A percentile compares a stretch with the other conserved stretches of the same genome.
Evolutionary conservation across 2,888 invertebrate species (phyloP).

Genomic region (Lydus trimaculatus): DNA sequence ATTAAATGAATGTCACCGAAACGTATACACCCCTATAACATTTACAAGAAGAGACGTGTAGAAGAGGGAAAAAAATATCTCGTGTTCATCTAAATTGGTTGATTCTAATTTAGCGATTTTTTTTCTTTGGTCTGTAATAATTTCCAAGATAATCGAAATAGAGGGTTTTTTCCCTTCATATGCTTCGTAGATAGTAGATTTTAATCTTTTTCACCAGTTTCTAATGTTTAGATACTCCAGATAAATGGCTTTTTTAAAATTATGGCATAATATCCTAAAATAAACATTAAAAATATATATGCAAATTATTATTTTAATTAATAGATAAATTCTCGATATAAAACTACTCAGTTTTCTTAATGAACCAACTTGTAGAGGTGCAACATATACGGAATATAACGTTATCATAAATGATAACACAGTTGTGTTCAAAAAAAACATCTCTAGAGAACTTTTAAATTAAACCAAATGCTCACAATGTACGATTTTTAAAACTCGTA

Average conservation of each 20-base stretch:
- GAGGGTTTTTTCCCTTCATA: not conserved
- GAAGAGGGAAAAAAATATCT: not conserved
- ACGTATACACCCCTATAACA: not conserved
- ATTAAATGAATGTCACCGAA: constrained; percentile 4
- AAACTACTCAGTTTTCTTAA: not conserved
- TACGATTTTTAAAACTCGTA: not conserved
- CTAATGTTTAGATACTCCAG: not conserved
- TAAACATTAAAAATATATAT: not conserved
- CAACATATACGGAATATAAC: not conserved
- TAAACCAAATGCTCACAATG: not conserved
- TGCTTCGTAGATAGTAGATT: not conserved
- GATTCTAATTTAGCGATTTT: constrained; percentile 1
- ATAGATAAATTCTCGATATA: not conserved
- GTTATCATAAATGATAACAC: not conserved
- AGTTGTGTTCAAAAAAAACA: not conserved
- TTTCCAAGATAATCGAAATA: constrained; percentile 2
- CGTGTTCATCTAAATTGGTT: constrained; percentile 2
- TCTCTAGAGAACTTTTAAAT: not conserved
- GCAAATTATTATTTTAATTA: not conserved
- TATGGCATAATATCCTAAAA: not conserved
- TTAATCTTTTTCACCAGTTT: not conserved
- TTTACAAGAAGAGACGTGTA: not conserved
- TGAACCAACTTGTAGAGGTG: not conserved
- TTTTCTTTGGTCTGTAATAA: not conserved
- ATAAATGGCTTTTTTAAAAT: not conserved